A percentile compares a stretch with the other conserved stretches of the same genome.
phyloP scores from a whole-genome alignment of 2,888 invertebrate species.

The Erannis defoliaria region DNA sequence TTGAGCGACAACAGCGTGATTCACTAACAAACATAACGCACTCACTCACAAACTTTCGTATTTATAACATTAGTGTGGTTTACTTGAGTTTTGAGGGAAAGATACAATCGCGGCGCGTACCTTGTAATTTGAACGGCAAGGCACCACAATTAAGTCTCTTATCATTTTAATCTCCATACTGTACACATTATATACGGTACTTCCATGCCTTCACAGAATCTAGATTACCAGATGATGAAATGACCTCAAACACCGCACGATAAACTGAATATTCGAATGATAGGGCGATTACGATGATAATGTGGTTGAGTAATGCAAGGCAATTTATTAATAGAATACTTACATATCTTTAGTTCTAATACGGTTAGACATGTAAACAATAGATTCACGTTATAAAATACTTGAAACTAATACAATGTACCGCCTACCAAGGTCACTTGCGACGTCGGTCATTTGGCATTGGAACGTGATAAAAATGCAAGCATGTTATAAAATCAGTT shows the following conservation, averaged over 20 bases:
- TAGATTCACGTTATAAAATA: slow-evolving; percentile 46
- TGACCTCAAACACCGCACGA: neutral
- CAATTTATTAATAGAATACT: slow-evolving; percentile 56
- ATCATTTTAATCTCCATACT: neutral
- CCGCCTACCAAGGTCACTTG: too few species aligned
- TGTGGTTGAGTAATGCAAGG: slow-evolving; percentile 7
- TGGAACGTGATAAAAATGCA: too few species aligned
- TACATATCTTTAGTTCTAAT: slow-evolving; percentile 81
- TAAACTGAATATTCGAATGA: slow-evolving; percentile 2
- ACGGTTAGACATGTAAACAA: slow-evolving; percentile 75
- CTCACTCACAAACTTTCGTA: too few species aligned
- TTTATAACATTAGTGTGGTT: too few species aligned
- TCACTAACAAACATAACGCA: too few species aligned
- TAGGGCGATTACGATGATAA: neutral
- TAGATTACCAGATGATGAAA: slow-evolving; percentile 21
- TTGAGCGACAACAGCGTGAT: too few species aligned
- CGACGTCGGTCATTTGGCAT: too few species aligned
- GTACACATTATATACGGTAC: neutral
- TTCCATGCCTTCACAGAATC: slow-evolving; percentile 8
- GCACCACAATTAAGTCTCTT: neutral
- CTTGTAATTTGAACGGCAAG: too few species aligned
- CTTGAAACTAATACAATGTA: slow-evolving; percentile 15
- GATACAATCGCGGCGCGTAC: too few species aligned
- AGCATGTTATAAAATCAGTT: too few species aligned
- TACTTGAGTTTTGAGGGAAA: too few species aligned